These are phyloP conservation scores for Drosophila formosana DNA, from an alignment of 2,888 invertebrate species.

Conservation along the genomic window DNA sequence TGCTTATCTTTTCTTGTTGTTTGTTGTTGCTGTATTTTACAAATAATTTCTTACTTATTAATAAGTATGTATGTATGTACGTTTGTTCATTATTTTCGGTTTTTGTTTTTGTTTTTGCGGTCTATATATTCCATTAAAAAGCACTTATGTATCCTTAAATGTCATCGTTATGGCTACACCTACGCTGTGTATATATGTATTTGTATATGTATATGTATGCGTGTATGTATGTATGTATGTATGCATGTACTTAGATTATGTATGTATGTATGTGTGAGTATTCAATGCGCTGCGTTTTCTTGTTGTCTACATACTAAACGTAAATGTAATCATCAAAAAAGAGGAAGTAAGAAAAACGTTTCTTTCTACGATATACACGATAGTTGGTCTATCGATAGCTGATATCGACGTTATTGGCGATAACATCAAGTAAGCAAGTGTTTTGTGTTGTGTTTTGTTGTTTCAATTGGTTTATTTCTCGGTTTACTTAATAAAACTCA, in stretches of 20 bases:
- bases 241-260: constrained; percentile 10
- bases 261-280: constrained; percentile 12
- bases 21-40: constrained; percentile 44
- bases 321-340: constrained; percentile 2
- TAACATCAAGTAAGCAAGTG: constrained; percentile 30
- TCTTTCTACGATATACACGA: constrained; percentile 9
- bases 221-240: constrained; percentile 14
- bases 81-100: constrained; percentile 46
- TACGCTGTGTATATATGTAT: constrained; percentile 32
- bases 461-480: constrained; percentile 29
- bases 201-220: constrained; percentile 14
- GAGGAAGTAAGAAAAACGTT: constrained; percentile 2
- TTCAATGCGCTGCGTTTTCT: neutral
- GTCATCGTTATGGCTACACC: constrained; percentile 36
- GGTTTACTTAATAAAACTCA: constrained; percentile 57
- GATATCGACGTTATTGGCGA: constrained; percentile 24
- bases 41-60: constrained; percentile 48
- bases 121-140: constrained; percentile 76
- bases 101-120: constrained; percentile 46
- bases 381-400: constrained; percentile 15
- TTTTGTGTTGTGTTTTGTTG: constrained; percentile 6
- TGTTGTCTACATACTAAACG: constrained; percentile 3
- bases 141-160: constrained; percentile 72
- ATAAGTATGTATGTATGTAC: constrained; percentile 1
- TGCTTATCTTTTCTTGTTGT: constrained; percentile 1